Evolutionary conservation across 2,888 invertebrate genomes (phyloP).

Genomic region (Chymomyza fuscimana): DNA sequence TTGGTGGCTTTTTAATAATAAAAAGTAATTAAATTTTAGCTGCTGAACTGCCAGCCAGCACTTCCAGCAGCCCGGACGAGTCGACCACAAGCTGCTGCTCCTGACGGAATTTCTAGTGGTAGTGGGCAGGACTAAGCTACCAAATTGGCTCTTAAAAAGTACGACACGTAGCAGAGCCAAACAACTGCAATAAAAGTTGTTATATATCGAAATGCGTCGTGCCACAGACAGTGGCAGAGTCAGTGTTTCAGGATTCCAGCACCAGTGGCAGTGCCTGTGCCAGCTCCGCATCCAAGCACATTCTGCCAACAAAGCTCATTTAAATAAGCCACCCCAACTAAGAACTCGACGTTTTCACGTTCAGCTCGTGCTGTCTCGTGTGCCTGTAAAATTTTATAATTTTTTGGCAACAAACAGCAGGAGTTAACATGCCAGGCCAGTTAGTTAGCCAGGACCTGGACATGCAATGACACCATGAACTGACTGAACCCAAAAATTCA

Average conservation of each 20-base stretch:
- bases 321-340: constrained; percentile 34
- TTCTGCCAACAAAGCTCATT: constrained; percentile 37
- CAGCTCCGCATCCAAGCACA: background rate
- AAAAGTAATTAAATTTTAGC: constrained; percentile 71
- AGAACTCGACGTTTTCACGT: background rate
- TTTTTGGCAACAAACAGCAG: constrained; percentile 45
- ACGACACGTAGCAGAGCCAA: constrained; percentile 7
- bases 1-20: constrained; percentile 49
- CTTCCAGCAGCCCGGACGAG: constrained; percentile 6
- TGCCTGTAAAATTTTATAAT: constrained; percentile 48
- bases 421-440: constrained; percentile 11
- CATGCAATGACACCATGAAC: background rate
- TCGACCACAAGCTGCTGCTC: constrained; percentile 17
- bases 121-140: background rate
- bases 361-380: constrained; percentile 10
- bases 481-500: constrained; percentile 41
- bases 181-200: constrained; percentile 11
- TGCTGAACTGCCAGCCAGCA: constrained; percentile 32
- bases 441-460: background rate
- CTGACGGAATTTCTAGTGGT: background rate
- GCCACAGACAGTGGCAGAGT: background rate
- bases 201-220: background rate
- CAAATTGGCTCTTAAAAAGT: constrained; percentile 9
- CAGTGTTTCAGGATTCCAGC: background rate
- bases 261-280: background rate